Conservation (phyloP, 23 tunicate genomes). For the Clavelina lepadiformis region DNA sequence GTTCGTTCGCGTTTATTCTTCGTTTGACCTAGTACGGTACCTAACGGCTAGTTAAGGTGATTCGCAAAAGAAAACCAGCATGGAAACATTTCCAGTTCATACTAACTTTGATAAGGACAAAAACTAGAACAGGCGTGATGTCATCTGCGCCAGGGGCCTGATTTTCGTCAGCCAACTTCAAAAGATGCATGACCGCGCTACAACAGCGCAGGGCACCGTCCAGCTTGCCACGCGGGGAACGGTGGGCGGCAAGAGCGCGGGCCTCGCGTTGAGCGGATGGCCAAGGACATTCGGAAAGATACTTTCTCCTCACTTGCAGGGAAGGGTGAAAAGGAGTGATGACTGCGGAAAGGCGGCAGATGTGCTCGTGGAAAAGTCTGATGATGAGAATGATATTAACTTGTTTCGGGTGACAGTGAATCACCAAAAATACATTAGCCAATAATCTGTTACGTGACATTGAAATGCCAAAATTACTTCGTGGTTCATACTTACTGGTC, state of each 20-base stretch:
- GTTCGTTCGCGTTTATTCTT: no score
- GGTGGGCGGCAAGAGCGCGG: constrained; percentile 60
- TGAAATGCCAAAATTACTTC: no score
- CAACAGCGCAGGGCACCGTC: constrained; percentile 79
- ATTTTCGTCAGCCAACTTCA: constrained; percentile 83
- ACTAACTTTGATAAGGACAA: constrained; percentile 82
- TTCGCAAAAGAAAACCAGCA: no score
- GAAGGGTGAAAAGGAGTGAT: constrained; percentile 80
- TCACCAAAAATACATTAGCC: not conserved
- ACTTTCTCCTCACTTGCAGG: constrained; percentile 63
- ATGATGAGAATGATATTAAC: no score
- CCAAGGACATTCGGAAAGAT: constrained; percentile 94
- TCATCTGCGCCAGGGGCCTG: constrained; percentile 95
- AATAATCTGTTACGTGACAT: no score
- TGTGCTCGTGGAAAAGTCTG: constrained; percentile 73
- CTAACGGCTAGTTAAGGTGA: no score
- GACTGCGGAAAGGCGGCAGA: constrained; percentile 55
- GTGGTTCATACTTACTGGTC: constrained; percentile 60
- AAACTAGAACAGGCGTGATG: constrained; percentile 90
- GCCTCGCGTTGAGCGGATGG: constrained; percentile 92
- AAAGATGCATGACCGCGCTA: constrained; percentile 79
- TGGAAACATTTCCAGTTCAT: no score
- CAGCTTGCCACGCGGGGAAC: constrained; percentile 89
- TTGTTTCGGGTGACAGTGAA: not conserved
- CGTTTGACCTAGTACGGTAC: no score